Percentiles rank a stretch among this genome's conserved stretches.
Evolutionary conservation across 2,797 vertebrate genomes (phyloP).

Genomic region (Cirrhinus mrigala): DNA sequence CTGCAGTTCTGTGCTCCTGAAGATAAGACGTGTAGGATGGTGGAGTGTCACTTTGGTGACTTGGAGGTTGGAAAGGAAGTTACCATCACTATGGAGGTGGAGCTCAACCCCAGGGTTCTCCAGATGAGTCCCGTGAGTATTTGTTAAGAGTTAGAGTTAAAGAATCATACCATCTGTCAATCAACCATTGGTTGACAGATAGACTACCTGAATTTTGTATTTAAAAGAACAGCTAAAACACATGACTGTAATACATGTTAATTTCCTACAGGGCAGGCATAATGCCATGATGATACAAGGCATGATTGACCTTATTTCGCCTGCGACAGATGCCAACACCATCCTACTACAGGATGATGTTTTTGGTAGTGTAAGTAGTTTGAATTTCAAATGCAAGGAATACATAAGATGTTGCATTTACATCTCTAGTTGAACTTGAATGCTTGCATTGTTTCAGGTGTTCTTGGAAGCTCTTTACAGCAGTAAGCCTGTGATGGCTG

Average conservation of each 20-base stretch:
- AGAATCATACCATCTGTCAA: background rate
- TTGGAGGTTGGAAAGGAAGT: constrained; percentile 88
- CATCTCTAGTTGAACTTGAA: constrained; percentile 28
- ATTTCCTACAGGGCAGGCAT: constrained; percentile 84
- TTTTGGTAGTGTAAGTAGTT: constrained; percentile 49
- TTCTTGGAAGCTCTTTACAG: constrained; percentile 86
- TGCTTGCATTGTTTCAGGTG: constrained; percentile 77
- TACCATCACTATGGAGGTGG: constrained; percentile 83
- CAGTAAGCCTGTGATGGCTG: constrained; percentile 79
- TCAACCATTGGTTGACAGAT: background rate
- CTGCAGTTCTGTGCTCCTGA: constrained; percentile 84
- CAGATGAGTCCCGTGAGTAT: constrained; percentile 81
- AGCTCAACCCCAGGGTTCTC: constrained; percentile 85
- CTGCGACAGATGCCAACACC: constrained; percentile 76
- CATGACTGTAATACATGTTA: background rate
- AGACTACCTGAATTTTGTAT: background rate
- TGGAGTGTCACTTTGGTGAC: constrained; percentile 87
- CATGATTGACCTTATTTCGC: constrained; percentile 77
- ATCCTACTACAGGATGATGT: constrained; percentile 71
- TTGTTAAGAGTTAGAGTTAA: background rate
- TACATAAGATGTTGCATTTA: background rate
- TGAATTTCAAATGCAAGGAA: background rate
- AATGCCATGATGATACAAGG: constrained; percentile 82
- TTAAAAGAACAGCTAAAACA: background rate
- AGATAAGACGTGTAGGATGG: constrained; percentile 83